A percentile compares a stretch with the other conserved stretches of the same genome.
Conservation (phyloP, 2,113 vertebrate genomes). For the Lagopus leucura region DNA sequence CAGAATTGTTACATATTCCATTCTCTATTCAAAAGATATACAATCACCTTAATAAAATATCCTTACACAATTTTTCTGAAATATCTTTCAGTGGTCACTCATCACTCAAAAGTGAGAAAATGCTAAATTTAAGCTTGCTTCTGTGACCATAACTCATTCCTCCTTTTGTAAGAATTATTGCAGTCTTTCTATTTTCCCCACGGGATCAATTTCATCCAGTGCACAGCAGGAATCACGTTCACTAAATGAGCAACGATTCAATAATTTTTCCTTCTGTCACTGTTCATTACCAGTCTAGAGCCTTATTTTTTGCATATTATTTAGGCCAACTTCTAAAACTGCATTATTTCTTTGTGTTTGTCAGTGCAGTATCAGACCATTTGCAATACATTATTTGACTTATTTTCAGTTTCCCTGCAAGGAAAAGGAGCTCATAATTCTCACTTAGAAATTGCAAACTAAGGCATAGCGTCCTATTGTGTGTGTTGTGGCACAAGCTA, state of each 20-base stretch:
- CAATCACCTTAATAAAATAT: neutral
- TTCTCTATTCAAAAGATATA: neutral
- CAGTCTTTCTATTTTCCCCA: slow-evolving; percentile 27
- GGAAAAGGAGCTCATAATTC: neutral
- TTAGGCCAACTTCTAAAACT: slow-evolving; percentile 9
- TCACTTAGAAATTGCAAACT: neutral
- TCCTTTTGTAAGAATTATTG: slow-evolving; percentile 26
- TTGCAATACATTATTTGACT: slow-evolving; percentile 2
- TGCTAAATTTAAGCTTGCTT: neutral
- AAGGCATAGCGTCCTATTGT: neutral
- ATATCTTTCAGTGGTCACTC: neutral
- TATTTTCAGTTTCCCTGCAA: neutral
- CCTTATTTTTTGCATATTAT: slow-evolving; percentile 20
- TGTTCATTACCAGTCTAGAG: slow-evolving; percentile 44
- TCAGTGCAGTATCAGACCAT: neutral
- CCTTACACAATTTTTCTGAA: neutral
- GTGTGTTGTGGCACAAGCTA: neutral
- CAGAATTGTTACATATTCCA: neutral
- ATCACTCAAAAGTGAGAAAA: neutral
- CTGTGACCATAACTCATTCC: neutral
- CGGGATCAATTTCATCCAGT: slow-evolving; percentile 24
- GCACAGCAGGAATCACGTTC: slow-evolving; percentile 15
- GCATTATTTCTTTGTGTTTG: neutral
- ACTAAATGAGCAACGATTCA: slow-evolving; percentile 51
- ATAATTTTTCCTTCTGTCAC: slow-evolving; percentile 60